Percentiles rank a stretch among this genome's conserved stretches.
Conservation (phyloP, 2,113 vertebrate genomes). For the Chaenogobius annularis region DNA sequence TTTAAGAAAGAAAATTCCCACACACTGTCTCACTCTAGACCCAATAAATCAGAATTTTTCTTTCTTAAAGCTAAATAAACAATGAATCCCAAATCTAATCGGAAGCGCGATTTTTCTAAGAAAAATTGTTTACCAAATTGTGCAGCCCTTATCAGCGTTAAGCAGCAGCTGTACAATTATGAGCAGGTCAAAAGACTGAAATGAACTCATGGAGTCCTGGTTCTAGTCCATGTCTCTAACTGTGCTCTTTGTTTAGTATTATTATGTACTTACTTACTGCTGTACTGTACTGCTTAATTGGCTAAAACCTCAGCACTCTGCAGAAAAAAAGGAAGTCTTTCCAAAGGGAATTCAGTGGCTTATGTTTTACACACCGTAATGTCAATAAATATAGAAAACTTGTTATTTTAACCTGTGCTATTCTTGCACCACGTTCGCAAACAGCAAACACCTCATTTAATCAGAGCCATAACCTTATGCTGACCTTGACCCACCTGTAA, state of each 20-base stretch:
- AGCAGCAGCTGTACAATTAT: not conserved
- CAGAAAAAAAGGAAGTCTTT: not conserved
- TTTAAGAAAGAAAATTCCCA: too few species aligned
- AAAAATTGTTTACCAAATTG: too few species aligned
- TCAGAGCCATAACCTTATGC: not conserved
- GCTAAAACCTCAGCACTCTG: not conserved
- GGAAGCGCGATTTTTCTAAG: too few species aligned
- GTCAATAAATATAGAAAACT: not conserved
- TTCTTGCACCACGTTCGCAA: not conserved
- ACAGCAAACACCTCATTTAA: not conserved
- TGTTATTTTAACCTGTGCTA: not conserved
- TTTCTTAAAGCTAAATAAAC: too few species aligned
- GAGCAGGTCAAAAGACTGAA: not conserved
- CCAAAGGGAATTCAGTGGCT: not conserved
- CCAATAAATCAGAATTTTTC: too few species aligned
- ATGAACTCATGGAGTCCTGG: not conserved
- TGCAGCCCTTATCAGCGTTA: not conserved
- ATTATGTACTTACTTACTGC: not conserved
- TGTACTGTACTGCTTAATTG: not conserved
- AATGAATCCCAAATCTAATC: too few species aligned
- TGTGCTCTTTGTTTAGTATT: not conserved
- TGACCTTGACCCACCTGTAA: constrained; percentile 1
- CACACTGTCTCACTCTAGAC: too few species aligned
- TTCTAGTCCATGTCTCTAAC: not conserved
- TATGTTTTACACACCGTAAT: not conserved